A percentile compares a stretch with the other conserved stretches of the same genome.
These are phyloP conservation scores for Asbolus verrucosus DNA, from an alignment of 1,140 invertebrate species.

Conservation along the genomic window DNA sequence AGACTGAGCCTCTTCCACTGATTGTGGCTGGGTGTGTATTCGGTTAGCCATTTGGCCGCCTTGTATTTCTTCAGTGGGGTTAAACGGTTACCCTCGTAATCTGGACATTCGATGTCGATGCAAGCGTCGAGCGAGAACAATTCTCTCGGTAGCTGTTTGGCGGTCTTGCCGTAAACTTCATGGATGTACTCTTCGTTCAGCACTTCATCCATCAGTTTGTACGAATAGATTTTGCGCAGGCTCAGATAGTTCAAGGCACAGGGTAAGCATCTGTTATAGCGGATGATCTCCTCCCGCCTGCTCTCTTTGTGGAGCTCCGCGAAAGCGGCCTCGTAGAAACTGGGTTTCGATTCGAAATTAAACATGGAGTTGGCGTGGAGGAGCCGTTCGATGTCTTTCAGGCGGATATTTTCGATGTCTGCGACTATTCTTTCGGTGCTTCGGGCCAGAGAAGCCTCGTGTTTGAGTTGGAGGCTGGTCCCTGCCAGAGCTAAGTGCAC, in stretches of 20 bases:
- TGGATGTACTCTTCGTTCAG: constrained; percentile 4
- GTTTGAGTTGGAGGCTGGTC: constrained; percentile 65
- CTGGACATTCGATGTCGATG: constrained; percentile 69
- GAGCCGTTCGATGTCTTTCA: constrained; percentile 76
- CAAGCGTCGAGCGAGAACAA: constrained; percentile 69
- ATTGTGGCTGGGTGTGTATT: constrained; percentile 65
- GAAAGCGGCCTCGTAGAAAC: constrained; percentile 65
- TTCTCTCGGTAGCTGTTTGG: constrained; percentile 64
- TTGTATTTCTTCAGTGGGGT: constrained; percentile 59
- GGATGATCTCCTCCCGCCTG: constrained; percentile 66
- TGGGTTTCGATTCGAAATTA: constrained; percentile 63
- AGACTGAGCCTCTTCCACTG: constrained; percentile 62
- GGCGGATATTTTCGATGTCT: constrained; percentile 62
- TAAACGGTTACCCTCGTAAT: constrained; percentile 70
- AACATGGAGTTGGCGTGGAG: constrained; percentile 67
- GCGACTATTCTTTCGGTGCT: constrained; percentile 51
- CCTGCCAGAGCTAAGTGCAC: constrained; percentile 69
- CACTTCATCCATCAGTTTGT: constrained; percentile 66
- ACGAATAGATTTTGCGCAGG: constrained; percentile 66
- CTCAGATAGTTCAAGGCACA: constrained; percentile 67
- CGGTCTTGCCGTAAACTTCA: constrained; percentile 42
- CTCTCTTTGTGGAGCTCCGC: constrained; percentile 66
- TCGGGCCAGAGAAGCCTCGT: constrained; percentile 32
- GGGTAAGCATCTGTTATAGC: constrained; percentile 64
- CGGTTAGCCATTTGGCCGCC: constrained; percentile 65